Evolutionary conservation across 2,113 vertebrate species (phyloP), one percentile per base, ranked within the genome.

Genomic region (Zapus hudsonius): DNA sequence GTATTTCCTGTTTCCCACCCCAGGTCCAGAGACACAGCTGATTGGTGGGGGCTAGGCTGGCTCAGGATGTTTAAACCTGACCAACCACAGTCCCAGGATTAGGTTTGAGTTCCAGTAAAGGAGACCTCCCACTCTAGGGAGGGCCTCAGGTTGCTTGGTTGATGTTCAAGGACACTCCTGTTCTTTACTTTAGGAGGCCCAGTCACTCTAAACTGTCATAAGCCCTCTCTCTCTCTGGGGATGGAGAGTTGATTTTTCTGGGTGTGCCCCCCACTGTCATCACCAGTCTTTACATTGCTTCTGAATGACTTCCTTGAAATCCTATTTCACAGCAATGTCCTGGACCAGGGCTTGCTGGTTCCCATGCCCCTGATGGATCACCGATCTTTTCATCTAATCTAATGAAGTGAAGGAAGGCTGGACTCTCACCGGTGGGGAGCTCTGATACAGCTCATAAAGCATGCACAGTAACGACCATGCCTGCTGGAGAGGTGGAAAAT

Each of bases 341-440:
- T n/a, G 82, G 95, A 81, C 92, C 90, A 93, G 3, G 23, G 69
- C 75, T 89, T 76, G 70, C 80, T 93, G 88, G 76, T 92, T 96
- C 87, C 55, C 73, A 42, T 31, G 78, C 73, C 57, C 67, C 31
- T 64, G 94, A 87, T 87, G 82, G 88, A 92, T 92, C 81, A 12
- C 47, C 47, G 47, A 47, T 47, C 12, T 93, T 91, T 95, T 94
- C 91, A 93, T 94, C 90, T 95, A 93, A 94, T 96, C 95, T 52
- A 52, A 52, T 12, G 6, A 52, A n/a, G n/a, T n/a, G 89, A 94
- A 36, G 74, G 67, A 83, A 91, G 44, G 76, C 81, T 44, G 89
- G 92, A 78, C 69, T 64, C 66, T 83, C 31, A n/a, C 66, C 61
- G 61, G 16, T 52, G 61, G 52, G 83, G 33, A 66, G 82, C 75